Base-by-base conservation (phyloP, 2,113 vertebrate genomes). In the Halcyon malimbica region DNA sequence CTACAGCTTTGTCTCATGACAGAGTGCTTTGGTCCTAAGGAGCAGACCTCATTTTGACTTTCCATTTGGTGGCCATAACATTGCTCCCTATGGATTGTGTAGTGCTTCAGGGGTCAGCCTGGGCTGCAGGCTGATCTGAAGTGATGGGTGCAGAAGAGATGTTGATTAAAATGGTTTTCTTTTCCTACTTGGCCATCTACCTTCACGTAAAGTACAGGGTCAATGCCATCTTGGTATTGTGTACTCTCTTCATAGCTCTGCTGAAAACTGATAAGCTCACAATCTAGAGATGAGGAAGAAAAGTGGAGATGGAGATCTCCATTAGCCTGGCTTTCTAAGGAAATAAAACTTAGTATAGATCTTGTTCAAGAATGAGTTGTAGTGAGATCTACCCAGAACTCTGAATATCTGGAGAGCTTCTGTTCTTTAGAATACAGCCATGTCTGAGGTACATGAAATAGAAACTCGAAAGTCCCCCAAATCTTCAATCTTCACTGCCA, bases 141-240 rank as follows among this genome's bases (percentile, higher is more conserved):
- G 31, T 63, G 31, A 23, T 50, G 26, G 7, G 2, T 54, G 13
- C 19, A 42, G 35, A 77, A 54, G 25, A 78, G 10, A 10, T 19
- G 11, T 15, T 50, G 21, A 39, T 87, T 16, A 23, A 64, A 79
- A 77, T 12, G 5, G 11, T 24, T 87, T 75, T 70, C 13, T 62
- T 74, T 70, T 79, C 46, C n/a, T 20, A 2, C 12, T n/a, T 1
- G 1, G 6, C 51, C 46, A 19, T 18, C 21, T 74, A 1, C 71
- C 44, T 81, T 44, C 33, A 31, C 23, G 64, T 21, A 65, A 59
- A 68, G 28, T 51, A 11, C 12, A 33, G 48, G 68, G 64, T 69
- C n/a, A 13, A 0, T 69, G 37, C 8, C 37, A 0, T 33, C 26
- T 46, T 33, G 64, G 16, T 60, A 31, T 50, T 62, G 19, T 41